Evolutionary conservation across 2,797 vertebrate species (phyloP).

Genomic region (Ptychadena robeensis): DNA sequence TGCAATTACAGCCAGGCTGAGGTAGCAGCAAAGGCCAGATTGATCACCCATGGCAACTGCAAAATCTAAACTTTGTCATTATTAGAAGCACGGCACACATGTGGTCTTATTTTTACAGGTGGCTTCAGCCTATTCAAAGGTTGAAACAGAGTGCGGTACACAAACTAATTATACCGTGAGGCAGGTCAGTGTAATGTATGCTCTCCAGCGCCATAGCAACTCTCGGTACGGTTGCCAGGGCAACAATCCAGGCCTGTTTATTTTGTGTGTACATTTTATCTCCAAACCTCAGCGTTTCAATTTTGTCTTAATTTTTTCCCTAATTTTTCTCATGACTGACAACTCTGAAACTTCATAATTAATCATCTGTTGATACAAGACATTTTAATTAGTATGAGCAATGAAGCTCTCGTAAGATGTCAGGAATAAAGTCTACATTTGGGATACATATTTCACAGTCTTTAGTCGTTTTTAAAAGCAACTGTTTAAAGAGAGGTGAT

Average conservation of each 20-base stretch:
- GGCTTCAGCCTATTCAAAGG: neutral
- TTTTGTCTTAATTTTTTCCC: neutral
- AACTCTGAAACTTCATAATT: constrained; percentile 26
- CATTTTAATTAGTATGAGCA: constrained; percentile 35
- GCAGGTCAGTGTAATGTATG: constrained; percentile 42
- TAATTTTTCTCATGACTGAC: constrained; percentile 9
- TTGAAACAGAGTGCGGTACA: constrained; percentile 23
- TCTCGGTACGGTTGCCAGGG: constrained; percentile 29
- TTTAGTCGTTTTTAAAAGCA: neutral
- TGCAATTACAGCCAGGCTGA: neutral
- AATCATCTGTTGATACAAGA: constrained; percentile 24
- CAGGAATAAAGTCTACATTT: neutral
- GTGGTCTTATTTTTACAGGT: neutral
- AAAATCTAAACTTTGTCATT: neutral
- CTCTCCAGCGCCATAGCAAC: constrained; percentile 36
- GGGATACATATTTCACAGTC: neutral
- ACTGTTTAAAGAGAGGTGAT: constrained; percentile 20
- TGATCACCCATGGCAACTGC: neutral
- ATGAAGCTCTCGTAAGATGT: neutral
- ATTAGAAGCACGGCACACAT: too few species aligned
- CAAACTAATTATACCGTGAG: constrained; percentile 41
- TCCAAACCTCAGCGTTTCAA: neutral
- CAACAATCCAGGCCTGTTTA: constrained; percentile 26
- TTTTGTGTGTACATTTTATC: constrained; percentile 28
- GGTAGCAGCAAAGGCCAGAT: too few species aligned